phyloP scores from a whole-genome alignment of 2,888 invertebrate species.

The Coenonympha arcania region DNA sequence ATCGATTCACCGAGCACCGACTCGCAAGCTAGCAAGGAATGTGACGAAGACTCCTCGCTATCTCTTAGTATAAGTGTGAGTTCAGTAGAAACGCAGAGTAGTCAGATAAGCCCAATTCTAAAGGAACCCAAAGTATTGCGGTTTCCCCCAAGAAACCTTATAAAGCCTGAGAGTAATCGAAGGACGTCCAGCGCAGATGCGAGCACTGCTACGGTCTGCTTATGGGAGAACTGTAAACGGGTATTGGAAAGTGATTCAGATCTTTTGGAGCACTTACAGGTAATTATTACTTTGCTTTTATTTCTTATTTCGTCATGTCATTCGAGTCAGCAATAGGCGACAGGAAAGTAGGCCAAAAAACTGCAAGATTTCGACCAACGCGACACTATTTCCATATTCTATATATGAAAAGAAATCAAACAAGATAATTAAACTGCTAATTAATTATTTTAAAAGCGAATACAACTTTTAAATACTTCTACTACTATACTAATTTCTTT shows the following conservation, averaged over 20 bases:
- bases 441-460: no score
- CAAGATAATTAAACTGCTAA: no score
- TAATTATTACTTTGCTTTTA: constrained; percentile 40
- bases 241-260: constrained; percentile 86
- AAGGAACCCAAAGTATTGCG: constrained; percentile 87
- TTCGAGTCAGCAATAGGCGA: no score
- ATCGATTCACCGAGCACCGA: constrained; percentile 69
- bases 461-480: no score
- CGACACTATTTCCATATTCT: no score
- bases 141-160: constrained; percentile 78
- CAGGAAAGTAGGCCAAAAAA: no score
- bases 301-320: neutral
- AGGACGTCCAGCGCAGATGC: constrained; percentile 62
- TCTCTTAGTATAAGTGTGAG: constrained; percentile 63
- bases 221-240: constrained; percentile 87
- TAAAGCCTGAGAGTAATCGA: constrained; percentile 48
- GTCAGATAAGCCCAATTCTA: constrained; percentile 82
- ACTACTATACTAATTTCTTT: no score
- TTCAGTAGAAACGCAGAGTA: constrained; percentile 51
- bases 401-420: no score
- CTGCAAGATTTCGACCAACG: no score
- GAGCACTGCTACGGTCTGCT: constrained; percentile 76
- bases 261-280: constrained; percentile 91
- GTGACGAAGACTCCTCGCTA: constrained; percentile 65
- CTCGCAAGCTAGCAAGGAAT: constrained; percentile 65